A percentile compares a stretch with the other conserved stretches of the same genome.
These are phyloP conservation scores for Potamilus streckersoni DNA, from an alignment of 1,140 invertebrate genomes.

Conservation along the genomic window DNA sequence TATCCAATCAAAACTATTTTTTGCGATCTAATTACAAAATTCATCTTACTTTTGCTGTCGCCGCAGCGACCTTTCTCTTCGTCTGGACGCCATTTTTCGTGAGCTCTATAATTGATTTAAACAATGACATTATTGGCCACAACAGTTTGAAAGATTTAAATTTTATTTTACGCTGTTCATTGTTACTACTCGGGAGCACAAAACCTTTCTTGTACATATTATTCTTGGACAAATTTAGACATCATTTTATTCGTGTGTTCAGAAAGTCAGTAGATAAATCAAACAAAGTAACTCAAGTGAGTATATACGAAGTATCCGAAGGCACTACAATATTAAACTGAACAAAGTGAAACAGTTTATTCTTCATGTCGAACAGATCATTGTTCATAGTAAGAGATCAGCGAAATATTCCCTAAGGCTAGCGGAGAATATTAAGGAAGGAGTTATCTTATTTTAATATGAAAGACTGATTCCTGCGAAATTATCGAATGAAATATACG, in stretches of 20 bases:
- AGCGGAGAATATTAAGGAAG: no score
- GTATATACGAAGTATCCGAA: no score
- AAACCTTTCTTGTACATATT: slow-evolving; percentile 20
- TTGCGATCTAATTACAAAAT: slow-evolving; percentile 8
- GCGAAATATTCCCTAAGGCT: no score
- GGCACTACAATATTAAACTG: no score
- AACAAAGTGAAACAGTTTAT: no score
- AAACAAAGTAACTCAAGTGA: no score
- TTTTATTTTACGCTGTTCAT: slow-evolving; percentile 22
- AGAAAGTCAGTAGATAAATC: no score
- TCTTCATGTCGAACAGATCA: no score
- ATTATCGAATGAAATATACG: no score
- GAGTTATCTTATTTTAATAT: no score
- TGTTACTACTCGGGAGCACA: slow-evolving; percentile 19
- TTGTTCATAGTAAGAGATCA: no score
- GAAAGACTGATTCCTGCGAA: no score
- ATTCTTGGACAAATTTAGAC: slow-evolving; percentile 18
- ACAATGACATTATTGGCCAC: neutral
- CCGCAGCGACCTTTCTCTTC: neutral
- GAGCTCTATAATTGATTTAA: slow-evolving; percentile 11
- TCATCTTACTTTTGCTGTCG: slow-evolving; percentile 11
- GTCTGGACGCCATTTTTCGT: slow-evolving; percentile 26
- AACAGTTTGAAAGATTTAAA: neutral
- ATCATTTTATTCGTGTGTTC: neutral
- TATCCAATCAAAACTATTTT: slow-evolving; percentile 1